Base-by-base conservation (phyloP, 2,797 vertebrate species). In the Syngnathus rostellatus region DNA sequence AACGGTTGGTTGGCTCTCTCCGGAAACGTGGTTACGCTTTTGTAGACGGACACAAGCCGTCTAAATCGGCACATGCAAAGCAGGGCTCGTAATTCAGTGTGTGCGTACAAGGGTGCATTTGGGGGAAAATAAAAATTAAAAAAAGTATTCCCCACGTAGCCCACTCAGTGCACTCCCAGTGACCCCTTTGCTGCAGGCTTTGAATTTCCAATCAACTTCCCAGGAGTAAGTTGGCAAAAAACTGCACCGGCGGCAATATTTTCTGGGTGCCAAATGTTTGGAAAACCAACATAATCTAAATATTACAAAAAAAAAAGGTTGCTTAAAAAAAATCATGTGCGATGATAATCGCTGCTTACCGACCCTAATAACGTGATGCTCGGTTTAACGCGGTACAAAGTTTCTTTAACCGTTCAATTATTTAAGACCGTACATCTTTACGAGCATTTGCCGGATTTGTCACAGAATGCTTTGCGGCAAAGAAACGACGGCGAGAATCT, bases 201-300 rank as follows among this genome's bases (percentile, higher is more conserved):
- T 82, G 75, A 76, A 83, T 80, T 83, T 85, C 66, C 81, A 79
- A 81, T 84, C 76, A 83, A 81, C 68, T 78, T 80, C 72, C 73
- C 77, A 67, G 69, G 72, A 84, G 78, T 72, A 80, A 77, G 75
- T 77, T 73, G 70, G 72, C 70, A 79, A 71, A 60, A 78, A 31
- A 71, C 65, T 76, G 71, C 68, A 77, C 76, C 71, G 19, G 0
- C 67, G 70, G 76, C 76, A 68, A 72, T 16, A 62, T 43, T 73
- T 43, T 70, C 54, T 68, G 66, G 62, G 51, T 69, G 38, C 38
- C 8, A 21, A 59, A 60, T 40, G 58, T 60, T 60, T 60, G 58
- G 40, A 60, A 60, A 60, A 60, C 38, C 38, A 40, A 40, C 58
- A 60, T 60, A 40, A 60, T 60, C 11, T 59, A 59, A 40, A 60